Evolutionary conservation across 2,797 vertebrate genomes (phyloP).

Genomic region (Cuniculus paca): DNA sequence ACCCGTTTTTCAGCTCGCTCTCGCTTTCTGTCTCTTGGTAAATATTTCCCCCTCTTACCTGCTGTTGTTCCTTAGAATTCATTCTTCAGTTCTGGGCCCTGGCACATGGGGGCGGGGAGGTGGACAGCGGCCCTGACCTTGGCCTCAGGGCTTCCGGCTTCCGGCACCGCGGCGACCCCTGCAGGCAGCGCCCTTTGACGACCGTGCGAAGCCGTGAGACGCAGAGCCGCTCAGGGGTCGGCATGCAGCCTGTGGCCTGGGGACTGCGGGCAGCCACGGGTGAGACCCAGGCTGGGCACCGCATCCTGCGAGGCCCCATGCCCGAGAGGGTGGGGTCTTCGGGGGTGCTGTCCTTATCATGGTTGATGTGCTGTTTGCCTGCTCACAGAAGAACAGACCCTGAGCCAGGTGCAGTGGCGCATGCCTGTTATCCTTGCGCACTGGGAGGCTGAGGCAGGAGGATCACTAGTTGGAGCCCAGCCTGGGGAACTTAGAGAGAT

Average conservation of each 20-base stretch:
- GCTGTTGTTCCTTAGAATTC: not conserved
- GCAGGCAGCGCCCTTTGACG: not conserved
- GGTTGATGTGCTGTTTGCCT: not conserved
- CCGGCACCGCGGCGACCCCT: fast-evolving
- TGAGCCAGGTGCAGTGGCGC: not conserved
- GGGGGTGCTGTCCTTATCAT: not conserved
- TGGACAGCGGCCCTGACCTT: not conserved
- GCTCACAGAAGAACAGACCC: not conserved
- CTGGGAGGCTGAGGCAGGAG: not conserved
- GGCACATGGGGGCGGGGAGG: not conserved
- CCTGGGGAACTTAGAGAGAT: not conserved
- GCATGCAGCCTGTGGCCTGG: not conserved
- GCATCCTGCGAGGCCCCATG: fast-evolving
- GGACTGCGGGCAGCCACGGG: not conserved
- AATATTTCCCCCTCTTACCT: too few species aligned
- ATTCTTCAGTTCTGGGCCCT: not conserved
- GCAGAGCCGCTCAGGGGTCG: not conserved
- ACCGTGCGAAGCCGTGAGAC: not conserved
- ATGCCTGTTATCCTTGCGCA: not conserved
- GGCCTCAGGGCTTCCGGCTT: not conserved
- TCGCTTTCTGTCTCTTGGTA: too few species aligned
- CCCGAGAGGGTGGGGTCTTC: not conserved
- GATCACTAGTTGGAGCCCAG: not conserved
- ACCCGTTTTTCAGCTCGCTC: too few species aligned
- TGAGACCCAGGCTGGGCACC: not conserved